phyloP scores from a whole-genome alignment of 92 coral and sea anemone species.

The Parazoanthus swiftii region DNA sequence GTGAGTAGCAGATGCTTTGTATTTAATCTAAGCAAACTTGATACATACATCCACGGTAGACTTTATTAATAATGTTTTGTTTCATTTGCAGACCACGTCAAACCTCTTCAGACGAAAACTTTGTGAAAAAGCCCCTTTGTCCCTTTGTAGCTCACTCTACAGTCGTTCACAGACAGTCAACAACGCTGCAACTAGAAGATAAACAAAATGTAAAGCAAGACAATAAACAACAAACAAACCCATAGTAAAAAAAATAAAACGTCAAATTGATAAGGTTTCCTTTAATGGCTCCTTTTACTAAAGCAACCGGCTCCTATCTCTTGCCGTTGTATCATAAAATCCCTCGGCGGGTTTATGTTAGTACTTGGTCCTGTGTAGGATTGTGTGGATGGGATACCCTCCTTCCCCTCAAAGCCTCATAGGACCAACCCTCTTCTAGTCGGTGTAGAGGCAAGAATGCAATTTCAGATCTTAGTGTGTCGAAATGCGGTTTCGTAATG shows the following conservation, averaged over 20 bases:
- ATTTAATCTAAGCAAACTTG: too few species aligned
- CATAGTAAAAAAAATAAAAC: too few species aligned
- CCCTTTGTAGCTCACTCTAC: conserved; percentile 2
- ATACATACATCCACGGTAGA: background rate
- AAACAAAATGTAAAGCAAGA: background rate
- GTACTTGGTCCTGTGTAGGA: too few species aligned
- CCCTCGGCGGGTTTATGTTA: too few species aligned
- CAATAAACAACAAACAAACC: background rate
- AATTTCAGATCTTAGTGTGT: too few species aligned
- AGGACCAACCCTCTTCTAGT: too few species aligned
- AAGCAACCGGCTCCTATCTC: background rate
- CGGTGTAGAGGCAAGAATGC: too few species aligned
- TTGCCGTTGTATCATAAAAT: too few species aligned
- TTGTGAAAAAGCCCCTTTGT: conserved; percentile 15
- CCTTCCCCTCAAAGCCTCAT: too few species aligned
- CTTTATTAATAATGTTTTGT: background rate
- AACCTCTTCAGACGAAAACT: conserved; percentile 14
- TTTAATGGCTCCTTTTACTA: background rate
- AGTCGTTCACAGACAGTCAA: background rate
- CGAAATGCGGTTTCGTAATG: too few species aligned
- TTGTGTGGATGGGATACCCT: too few species aligned
- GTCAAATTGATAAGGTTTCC: background rate
- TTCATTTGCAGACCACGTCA: background rate
- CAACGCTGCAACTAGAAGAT: background rate
- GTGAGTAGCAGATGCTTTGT: too few species aligned